A percentile compares a stretch with the other conserved stretches of the same genome.
phyloP scores from a whole-genome alignment of 2,888 invertebrate species.

The Ectemnius continuus region DNA sequence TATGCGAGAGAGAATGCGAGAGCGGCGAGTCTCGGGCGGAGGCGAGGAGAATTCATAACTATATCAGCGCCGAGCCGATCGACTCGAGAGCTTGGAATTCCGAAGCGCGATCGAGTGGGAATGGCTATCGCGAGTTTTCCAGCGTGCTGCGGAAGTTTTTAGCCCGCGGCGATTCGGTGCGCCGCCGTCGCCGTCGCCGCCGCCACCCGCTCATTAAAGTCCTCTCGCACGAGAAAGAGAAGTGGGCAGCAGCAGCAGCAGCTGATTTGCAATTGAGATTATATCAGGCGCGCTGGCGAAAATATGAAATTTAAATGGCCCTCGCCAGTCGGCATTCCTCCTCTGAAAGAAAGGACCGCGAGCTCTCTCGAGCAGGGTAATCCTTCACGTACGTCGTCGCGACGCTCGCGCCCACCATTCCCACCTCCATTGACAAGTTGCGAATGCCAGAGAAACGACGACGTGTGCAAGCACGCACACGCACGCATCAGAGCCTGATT shows the following conservation, averaged over 20 bases:
- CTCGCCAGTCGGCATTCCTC: not conserved
- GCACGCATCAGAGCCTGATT: conserved; percentile 1
- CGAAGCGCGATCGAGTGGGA: not conserved
- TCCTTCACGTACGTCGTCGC: not conserved
- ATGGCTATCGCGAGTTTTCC: not conserved
- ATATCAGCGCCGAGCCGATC: not conserved
- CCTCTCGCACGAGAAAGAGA: conserved; percentile 1
- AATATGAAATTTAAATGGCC: conserved; percentile 56
- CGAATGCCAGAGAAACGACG: not conserved
- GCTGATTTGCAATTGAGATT: conserved; percentile 54
- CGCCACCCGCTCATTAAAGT: conserved; percentile 38
- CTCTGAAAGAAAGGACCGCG: not conserved
- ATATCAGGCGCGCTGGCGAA: conserved; percentile 22
- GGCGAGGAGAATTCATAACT: too few relatives aligned
- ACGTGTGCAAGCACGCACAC: not conserved
- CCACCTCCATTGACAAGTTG: not conserved
- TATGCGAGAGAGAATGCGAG: too few relatives aligned
- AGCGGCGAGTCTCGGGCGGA: too few relatives aligned
- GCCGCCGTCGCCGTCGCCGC: too few relatives aligned
- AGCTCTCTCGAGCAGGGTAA: not conserved
- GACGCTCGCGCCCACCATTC: not conserved
- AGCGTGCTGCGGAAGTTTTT: not conserved
- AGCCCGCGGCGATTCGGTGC: too few relatives aligned
- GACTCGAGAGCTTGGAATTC: not conserved
- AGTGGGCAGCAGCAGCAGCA: not conserved